A percentile compares a stretch with the other conserved stretches of the same genome.
Evolutionary conservation across 23 tunicate species (phyloP).

Genomic region (Styela plicata): DNA sequence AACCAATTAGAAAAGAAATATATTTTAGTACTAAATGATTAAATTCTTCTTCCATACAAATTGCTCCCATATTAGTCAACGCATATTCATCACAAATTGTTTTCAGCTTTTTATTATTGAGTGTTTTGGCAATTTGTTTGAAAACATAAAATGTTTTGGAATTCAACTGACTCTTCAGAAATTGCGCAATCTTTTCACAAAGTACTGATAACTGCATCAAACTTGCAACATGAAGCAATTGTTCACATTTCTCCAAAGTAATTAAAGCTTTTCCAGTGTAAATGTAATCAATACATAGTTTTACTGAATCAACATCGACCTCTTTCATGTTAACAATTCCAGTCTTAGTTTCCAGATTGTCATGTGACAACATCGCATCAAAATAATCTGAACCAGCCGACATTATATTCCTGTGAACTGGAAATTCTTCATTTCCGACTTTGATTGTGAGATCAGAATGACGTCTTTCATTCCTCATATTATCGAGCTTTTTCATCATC

Average conservation of each 20-base stretch:
- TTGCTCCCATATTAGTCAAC: not conserved
- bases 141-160: not conserved
- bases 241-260: not conserved
- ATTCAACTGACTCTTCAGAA: not conserved
- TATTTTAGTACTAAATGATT: not conserved
- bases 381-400: not conserved
- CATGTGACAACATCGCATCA: not conserved
- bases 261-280: not conserved
- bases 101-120: too few relatives aligned
- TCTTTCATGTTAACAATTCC: not conserved
- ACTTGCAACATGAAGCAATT: not conserved
- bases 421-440: not conserved
- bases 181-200: not conserved
- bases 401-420: not conserved
- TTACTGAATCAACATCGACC: not conserved
- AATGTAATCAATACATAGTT: not conserved
- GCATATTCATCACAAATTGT: not conserved
- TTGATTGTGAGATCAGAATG: not conserved
- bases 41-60: not conserved
- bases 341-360: not conserved
- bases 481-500: not conserved
- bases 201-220: not conserved
- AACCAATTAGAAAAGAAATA: not conserved
- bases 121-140: not conserved
- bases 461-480: not conserved